Conservation (phyloP, 1,140 invertebrate genomes). For the Bombus difficillimus region DNA sequence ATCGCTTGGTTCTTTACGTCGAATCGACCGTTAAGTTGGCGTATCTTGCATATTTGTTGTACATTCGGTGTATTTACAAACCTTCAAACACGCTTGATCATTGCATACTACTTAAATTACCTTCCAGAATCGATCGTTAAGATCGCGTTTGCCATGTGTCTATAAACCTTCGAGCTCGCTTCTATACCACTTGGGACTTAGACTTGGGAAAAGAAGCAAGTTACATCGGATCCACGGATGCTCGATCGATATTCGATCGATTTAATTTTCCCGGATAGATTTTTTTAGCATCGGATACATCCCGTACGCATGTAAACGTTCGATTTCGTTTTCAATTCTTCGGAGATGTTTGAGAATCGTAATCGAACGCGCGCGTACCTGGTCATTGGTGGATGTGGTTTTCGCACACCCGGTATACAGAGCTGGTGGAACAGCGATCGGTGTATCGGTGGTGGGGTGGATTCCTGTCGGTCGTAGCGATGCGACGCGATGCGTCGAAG, state of each 20-base stretch:
- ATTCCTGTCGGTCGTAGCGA: not conserved
- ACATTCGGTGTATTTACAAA: too few species aligned
- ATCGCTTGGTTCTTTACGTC: accelerated
- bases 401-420: constrained; percentile 37
- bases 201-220: too few species aligned
- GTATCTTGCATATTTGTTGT: too few species aligned
- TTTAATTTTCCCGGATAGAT: too few species aligned
- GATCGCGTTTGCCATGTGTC: accelerated
- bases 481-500: too few species aligned
- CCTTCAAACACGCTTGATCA: too few species aligned
- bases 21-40: not conserved
- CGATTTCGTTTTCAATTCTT: not conserved
- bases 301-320: not conserved
- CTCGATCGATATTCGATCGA: too few species aligned
- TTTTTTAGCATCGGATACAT: too few species aligned
- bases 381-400: not conserved
- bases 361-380: accelerated
- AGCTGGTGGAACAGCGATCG: not conserved
- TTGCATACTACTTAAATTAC: too few species aligned
- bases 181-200: too few species aligned
- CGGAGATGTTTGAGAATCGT: not conserved
- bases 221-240: too few species aligned
- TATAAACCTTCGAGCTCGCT: too few species aligned
- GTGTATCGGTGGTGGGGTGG: constrained; percentile 3
- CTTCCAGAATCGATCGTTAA: accelerated